phyloP scores from a whole-genome alignment of 2,888 invertebrate genomes.

The Cecidostiba fungosa region DNA sequence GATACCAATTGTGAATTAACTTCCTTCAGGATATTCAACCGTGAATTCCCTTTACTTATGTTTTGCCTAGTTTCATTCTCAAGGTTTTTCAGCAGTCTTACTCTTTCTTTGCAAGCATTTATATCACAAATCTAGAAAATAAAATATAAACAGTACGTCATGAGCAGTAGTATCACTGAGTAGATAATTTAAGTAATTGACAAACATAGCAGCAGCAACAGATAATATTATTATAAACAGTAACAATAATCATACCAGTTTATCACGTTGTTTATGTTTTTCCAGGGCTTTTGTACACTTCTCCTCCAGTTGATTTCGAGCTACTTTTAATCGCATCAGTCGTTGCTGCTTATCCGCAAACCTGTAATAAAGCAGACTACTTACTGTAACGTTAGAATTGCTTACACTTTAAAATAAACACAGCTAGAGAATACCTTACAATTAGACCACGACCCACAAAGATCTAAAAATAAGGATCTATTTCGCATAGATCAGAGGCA shows the following conservation, averaged over 20 bases:
- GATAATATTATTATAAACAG: background rate
- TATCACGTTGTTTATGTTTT: constrained; percentile 78
- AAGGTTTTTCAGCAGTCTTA: constrained; percentile 82
- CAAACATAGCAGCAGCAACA: background rate
- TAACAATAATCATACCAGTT: constrained; percentile 71
- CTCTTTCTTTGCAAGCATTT: constrained; percentile 83
- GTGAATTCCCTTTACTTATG: constrained; percentile 77
- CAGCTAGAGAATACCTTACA: constrained; percentile 47
- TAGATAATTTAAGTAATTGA: background rate
- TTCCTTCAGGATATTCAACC: constrained; percentile 76
- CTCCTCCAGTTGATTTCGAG: constrained; percentile 82
- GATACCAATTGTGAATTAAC: constrained; percentile 80
- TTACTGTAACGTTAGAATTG: background rate
- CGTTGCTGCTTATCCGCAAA: constrained; percentile 85
- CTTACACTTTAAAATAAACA: constrained; percentile 21
- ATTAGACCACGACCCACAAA: constrained; percentile 45
- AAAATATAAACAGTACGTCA: background rate
- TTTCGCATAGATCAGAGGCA: background rate
- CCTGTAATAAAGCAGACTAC: constrained; percentile 77
- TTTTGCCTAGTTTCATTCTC: constrained; percentile 82
- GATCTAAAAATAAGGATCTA: constrained; percentile 50
- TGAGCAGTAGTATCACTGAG: background rate
- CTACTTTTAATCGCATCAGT: constrained; percentile 83
- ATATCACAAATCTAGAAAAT: constrained; percentile 82
- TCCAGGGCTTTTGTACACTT: constrained; percentile 82